Percentiles rank a stretch among this genome's conserved stretches.
Conservation (phyloP, 2,797 vertebrate genomes). For the Anguilla obscura region DNA sequence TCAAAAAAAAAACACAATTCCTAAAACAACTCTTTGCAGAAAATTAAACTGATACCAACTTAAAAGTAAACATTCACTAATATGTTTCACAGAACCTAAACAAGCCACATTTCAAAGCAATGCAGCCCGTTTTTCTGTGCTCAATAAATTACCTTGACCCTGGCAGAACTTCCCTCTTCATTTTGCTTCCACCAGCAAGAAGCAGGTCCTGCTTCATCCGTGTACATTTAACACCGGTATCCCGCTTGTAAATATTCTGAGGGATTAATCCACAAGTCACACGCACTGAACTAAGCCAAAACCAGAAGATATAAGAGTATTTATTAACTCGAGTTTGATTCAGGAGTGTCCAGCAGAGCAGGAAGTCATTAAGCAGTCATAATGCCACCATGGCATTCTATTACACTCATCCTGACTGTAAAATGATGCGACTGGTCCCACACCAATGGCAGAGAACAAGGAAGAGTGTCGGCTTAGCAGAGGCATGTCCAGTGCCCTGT, state of each 20-base stretch:
- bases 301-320: neutral
- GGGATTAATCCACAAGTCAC: neutral
- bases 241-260: conserved; percentile 6
- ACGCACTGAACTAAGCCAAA: neutral
- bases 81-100: neutral
- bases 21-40: too few species aligned
- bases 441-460: neutral
- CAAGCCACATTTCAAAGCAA: neutral
- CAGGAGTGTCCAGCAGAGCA: neutral
- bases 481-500: neutral
- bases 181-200: neutral
- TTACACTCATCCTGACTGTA: neutral
- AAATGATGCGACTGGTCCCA: neutral
- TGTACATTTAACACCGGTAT: neutral
- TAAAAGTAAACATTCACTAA: neutral
- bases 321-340: neutral
- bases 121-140: neutral
- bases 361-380: neutral
- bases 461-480: neutral
- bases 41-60: too few species aligned
- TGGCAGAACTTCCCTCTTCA: neutral
- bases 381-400: neutral
- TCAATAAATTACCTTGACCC: neutral
- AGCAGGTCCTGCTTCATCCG: neutral
- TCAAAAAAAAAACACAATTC: neutral